phyloP scores from a whole-genome alignment of 35 echinoderm and acorn worm genomes.

The Stichopus chloronotus region DNA sequence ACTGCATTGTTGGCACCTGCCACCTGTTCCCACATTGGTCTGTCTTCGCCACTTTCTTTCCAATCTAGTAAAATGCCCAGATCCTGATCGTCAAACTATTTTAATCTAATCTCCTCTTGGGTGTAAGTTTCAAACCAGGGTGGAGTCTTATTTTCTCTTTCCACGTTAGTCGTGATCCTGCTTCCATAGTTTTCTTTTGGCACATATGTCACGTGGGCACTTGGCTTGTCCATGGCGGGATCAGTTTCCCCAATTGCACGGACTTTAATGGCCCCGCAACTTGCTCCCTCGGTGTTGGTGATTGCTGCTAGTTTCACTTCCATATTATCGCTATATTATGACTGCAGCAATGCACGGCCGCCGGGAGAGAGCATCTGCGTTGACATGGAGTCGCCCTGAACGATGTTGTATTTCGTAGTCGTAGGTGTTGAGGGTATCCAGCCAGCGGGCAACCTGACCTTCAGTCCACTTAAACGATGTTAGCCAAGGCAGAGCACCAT shows the following conservation, averaged over 20 bases:
- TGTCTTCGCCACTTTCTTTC: no score
- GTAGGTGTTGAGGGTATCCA: neutral
- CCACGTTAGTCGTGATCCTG: neutral
- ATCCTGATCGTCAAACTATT: no score
- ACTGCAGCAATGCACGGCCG: neutral
- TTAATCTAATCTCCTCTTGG: no score
- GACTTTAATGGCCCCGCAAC: neutral
- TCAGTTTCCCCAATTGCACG: neutral
- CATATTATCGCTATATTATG: neutral
- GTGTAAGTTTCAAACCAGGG: no score
- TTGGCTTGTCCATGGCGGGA: neutral
- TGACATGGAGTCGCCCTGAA: neutral
- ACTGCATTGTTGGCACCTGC: neutral
- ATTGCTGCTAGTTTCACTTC: neutral
- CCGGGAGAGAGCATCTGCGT: slow-evolving; percentile 21
- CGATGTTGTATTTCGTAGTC: slow-evolving; percentile 4
- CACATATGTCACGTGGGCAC: neutral
- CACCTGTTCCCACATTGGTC: neutral
- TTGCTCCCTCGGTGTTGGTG: neutral
- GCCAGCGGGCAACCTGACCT: slow-evolving; percentile 41
- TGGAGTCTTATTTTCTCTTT: neutral
- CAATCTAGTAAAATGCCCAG: no score
- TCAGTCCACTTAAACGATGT: slow-evolving; percentile 58
- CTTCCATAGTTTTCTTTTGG: neutral
- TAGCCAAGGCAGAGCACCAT: slow-evolving; percentile 58